Conservation (phyloP, 2,888 invertebrate species). For the Rhamphomyia laevipes region DNA sequence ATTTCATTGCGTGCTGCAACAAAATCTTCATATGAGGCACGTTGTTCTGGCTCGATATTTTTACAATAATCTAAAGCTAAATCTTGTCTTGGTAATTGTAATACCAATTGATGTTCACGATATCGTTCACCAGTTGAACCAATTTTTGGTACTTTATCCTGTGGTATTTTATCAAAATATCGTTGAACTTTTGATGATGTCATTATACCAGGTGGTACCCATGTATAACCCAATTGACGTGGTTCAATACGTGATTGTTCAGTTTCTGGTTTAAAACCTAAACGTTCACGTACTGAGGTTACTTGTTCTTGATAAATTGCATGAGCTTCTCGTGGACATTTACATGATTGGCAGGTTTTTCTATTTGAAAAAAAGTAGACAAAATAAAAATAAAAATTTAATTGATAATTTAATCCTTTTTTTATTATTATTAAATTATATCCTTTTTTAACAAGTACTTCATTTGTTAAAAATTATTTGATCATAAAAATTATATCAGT, state of each 20-base stretch:
- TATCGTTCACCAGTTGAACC: slow-evolving; percentile 71
- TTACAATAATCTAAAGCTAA: slow-evolving; percentile 80
- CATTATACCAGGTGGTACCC: slow-evolving; percentile 45
- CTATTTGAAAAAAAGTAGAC: slow-evolving; percentile 44
- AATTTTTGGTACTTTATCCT: slow-evolving; percentile 61
- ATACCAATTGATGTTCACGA: slow-evolving; percentile 68
- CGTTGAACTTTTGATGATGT: slow-evolving; percentile 49
- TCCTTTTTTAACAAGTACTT: too few relatives aligned
- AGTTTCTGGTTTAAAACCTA: slow-evolving; percentile 52
- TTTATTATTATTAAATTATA: too few relatives aligned
- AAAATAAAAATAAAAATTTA: slow-evolving; percentile 1
- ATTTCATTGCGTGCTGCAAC: slow-evolving; percentile 89
- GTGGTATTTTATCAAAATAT: slow-evolving; percentile 81
- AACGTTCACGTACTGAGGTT: slow-evolving; percentile 61
- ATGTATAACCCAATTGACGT: slow-evolving; percentile 56
- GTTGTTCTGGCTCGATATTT: slow-evolving; percentile 65
- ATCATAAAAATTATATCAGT: too few relatives aligned
- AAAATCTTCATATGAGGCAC: slow-evolving; percentile 84
- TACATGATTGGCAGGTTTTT: slow-evolving; percentile 87
- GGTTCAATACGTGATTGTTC: slow-evolving; percentile 43
- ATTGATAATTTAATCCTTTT: neutral
- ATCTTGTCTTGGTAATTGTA: slow-evolving; percentile 91
- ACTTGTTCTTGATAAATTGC: slow-evolving; percentile 82
- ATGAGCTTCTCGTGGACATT: slow-evolving; percentile 81
- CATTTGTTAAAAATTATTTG: too few relatives aligned